Percentiles rank a stretch among this genome's conserved stretches.
Conservation (phyloP, 2,888 invertebrate species). For the Dioctria rufipes region DNA sequence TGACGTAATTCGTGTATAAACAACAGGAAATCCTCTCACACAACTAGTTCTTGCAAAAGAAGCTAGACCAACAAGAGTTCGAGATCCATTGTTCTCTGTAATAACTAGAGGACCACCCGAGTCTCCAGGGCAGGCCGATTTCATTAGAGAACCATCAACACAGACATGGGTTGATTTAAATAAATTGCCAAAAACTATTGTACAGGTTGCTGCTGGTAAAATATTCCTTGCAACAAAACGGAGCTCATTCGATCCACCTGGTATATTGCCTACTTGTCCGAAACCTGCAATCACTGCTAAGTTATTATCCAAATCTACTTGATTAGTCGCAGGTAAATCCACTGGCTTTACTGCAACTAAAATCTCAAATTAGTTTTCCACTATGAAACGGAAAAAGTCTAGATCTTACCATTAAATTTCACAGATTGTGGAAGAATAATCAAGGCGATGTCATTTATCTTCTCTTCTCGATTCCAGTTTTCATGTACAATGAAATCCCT, state of each 20-base stretch:
- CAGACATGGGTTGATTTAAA: neutral
- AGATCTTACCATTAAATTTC: conserved; percentile 65
- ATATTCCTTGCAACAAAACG: conserved; percentile 11
- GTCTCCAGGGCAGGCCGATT: neutral
- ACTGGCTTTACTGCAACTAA: conserved; percentile 5
- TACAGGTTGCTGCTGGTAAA: neutral
- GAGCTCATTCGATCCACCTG: neutral
- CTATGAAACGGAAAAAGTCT: neutral
- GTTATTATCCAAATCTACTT: neutral
- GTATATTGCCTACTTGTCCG: neutral
- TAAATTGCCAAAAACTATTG: neutral
- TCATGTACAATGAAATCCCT: conserved; percentile 66
- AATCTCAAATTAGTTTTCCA: neutral
- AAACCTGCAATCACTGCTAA: conserved; percentile 29
- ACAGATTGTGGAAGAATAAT: conserved; percentile 66
- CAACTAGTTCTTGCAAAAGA: conserved; percentile 51
- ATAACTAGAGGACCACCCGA: conserved; percentile 48
- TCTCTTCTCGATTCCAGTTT: conserved; percentile 67
- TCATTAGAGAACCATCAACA: neutral
- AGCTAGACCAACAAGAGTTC: conserved; percentile 51
- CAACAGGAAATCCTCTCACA: conserved; percentile 47
- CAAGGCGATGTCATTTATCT: conserved; percentile 69
- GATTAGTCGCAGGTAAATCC: neutral
- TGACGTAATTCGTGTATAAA: conserved; percentile 41
- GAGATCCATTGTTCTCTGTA: neutral